Evolutionary conservation across 2,888 invertebrate species (phyloP), one percentile per base, ranked within the genome.

Genomic region (Miltochrista miniata): DNA sequence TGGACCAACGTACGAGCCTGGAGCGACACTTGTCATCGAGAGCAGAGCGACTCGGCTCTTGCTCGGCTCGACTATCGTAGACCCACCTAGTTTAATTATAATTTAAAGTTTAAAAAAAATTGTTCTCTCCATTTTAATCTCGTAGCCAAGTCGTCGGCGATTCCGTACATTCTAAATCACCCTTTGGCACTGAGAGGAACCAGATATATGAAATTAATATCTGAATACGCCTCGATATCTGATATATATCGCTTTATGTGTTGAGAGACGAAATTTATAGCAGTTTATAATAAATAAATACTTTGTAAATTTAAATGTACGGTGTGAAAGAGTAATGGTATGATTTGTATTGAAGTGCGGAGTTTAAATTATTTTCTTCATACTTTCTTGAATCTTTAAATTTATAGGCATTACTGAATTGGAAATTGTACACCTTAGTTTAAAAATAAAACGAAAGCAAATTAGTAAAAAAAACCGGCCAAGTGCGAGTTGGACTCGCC

Each of bases 171-270:
- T 51, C 42, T 51, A 51, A 51, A 51, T 13, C 8, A 24, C 8
- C 14, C 24, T 31, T 33, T 12, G 7, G 14, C 24, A 33, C 46
- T 53, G 54, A 56, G 48, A 49, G 43, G 29, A 40, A 41, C 46
- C 50, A 61, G 75, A 76, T 73, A 68, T 72, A 61, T 64, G 72
- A 73, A 75, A 75, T 76, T 70, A 76, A 75, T 76, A 75, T 75
- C 65, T 57, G 68, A 72, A 68, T 68, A 68, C 46, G 61, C 51
- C 61, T 37, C 56, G 68, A 73, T 69, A 69, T 63, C 58, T 64
- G 74, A 72, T 74, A 67, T 52, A 63, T 70, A 73, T 72, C 70
- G 64, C 56, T 64, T 59, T 58, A 61, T 61, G 61, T 60, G 66
- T 62, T 66, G 66, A 60, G 56, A 64, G 64, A 37, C 47, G 45